Evolutionary conservation across 2,113 vertebrate genomes (phyloP), one percentile per base, ranked within the genome.

Genomic region (Fregata magnificens): DNA sequence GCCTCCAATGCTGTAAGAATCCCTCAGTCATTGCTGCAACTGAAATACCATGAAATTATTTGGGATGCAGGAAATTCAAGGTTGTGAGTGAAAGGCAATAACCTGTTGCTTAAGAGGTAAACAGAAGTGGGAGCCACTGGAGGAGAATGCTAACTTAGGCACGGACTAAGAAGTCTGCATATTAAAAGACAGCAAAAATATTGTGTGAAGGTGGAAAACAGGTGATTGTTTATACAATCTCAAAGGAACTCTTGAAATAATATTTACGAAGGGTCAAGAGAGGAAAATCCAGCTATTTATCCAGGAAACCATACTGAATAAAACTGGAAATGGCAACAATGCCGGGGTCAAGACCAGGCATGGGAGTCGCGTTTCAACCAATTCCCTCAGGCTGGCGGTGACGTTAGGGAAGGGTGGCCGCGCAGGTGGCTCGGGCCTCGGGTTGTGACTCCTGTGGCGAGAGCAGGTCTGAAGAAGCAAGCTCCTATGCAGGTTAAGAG

Each of bases 221-320:
- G 69, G 82, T 94, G 76, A 82, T 81, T 69, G 55, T 86, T 92
- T 93, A 47, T 24, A 82, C 14, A 31, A 4, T 72, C 95, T 96
- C 58, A 82, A 93, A 86, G 58, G 71, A 83, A 77, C 20, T 36
- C 84, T 88, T 86, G n/a, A 90, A 91, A 94, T 94, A 93, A 82
- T 94, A 93, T 94, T 97, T 96, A 73, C 13, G 4, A 83, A 91
- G 42, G 70, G 58, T 86, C 71, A 94, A 61, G 42, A 73, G 50
- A 89, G 82, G 66, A 88, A 82, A 93, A 91, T 62, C 20, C 66
- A 90, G 50, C 16, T 94, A n/a, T 96, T 95, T 94, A 80, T 95
- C n/a, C 84, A 93, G 96, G 91, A 96, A 97, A 78, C 66, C 78
- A 44, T 73, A 36, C n/a, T 80, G 78, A 91, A 93, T 94, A 94